Conservation (phyloP, 2,888 invertebrate genomes). For the Malthinus flaveolus region DNA sequence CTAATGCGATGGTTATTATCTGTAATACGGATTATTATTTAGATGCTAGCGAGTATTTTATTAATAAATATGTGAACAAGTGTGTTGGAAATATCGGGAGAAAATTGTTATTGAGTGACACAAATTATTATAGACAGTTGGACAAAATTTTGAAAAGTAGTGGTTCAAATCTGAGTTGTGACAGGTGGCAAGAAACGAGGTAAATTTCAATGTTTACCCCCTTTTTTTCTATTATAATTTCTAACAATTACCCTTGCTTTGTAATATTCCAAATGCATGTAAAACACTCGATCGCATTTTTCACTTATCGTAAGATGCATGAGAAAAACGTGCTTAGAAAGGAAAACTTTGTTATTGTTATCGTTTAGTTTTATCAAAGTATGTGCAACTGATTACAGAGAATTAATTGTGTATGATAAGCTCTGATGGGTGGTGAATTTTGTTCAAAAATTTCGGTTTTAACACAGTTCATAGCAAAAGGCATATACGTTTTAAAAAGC, state of each 20-base stretch:
- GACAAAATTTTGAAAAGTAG: conserved; percentile 32
- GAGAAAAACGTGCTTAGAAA: not conserved
- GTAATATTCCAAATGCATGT: too few species aligned
- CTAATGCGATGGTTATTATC: conserved; percentile 52
- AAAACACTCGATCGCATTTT: conserved; percentile 20
- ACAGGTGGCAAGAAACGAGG: conserved; percentile 53
- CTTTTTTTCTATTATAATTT: not conserved
- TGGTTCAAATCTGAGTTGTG: conserved; percentile 46
- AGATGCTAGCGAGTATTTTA: conserved; percentile 43
- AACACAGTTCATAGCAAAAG: too few species aligned
- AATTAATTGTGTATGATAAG: too few species aligned
- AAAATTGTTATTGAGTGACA: conserved; percentile 41
- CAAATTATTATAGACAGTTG: conserved; percentile 34
- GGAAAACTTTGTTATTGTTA: too few species aligned
- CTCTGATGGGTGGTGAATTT: too few species aligned
- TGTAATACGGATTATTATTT: conserved; percentile 41
- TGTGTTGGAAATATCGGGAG: conserved; percentile 40
- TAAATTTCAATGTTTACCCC: conserved; percentile 44
- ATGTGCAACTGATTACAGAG: too few species aligned
- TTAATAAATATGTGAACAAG: conserved; percentile 45
- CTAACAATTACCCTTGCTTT: too few species aligned
- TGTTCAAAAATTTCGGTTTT: too few species aligned
- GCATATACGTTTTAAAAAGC: too few species aligned
- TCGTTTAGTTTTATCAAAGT: too few species aligned
- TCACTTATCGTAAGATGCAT: conserved; percentile 10